Conservation (phyloP, 2,113 vertebrate genomes). For the Camelus bactrianus region DNA sequence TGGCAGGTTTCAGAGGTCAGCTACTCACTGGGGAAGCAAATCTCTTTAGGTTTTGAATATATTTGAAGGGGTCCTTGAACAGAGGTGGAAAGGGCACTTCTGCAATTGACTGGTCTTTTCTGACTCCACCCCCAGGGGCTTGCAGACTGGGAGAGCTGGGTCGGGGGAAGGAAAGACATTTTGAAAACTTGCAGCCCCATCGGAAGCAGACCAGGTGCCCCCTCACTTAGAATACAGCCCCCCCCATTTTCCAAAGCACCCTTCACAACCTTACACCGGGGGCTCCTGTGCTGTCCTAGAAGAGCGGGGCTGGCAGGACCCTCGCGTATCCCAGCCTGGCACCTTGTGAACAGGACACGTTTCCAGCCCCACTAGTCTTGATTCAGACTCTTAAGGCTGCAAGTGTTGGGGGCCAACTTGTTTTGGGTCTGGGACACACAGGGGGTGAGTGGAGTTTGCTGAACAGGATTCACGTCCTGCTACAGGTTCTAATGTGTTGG, state of each 20-base stretch:
- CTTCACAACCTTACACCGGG: accelerated
- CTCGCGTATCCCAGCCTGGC: accelerated
- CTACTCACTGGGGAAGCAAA: accelerated
- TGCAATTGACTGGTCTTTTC: not conserved
- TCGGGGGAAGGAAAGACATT: too few relatives aligned
- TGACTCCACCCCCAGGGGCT: not conserved
- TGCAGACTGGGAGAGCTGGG: too few relatives aligned
- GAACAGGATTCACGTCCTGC: accelerated
- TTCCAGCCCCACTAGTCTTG: accelerated
- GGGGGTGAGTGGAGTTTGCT: not conserved
- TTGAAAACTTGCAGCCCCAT: accelerated
- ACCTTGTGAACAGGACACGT: accelerated
- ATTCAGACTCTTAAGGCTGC: not conserved
- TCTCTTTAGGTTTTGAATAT: not conserved
- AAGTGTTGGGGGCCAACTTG: too few relatives aligned
- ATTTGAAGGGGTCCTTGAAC: not conserved
- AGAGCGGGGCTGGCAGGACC: accelerated
- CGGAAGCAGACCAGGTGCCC: not conserved
- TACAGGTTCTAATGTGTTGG: accelerated
- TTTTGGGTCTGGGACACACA: not conserved
- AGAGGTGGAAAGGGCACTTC: not conserved
- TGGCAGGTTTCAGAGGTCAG: not conserved
- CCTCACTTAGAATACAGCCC: not conserved
- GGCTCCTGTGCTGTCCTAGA: not conserved
- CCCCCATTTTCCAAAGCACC: accelerated